Base-by-base conservation (phyloP, 2,113 vertebrate genomes). In the Blennius ocellaris region DNA sequence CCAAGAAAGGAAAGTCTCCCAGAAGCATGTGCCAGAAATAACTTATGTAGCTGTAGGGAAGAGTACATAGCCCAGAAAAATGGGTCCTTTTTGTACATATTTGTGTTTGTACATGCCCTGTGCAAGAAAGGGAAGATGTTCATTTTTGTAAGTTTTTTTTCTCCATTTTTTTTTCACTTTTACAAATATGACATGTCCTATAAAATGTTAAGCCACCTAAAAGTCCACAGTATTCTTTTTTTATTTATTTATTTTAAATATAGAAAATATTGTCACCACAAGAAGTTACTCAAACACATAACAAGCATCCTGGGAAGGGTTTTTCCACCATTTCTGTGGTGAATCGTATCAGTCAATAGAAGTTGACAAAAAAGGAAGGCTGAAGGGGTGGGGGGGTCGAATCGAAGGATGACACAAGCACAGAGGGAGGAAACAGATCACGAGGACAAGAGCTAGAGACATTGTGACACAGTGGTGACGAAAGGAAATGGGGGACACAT, bases 151-250 rank as follows among this genome's bases (percentile, higher is more conserved):
- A 53, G 7, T 50, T 76, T 60, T 82, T 81, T 15, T 51, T 44
- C 68, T 51, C 21, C 38, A 59, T 52, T 64, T 80, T 82, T 89
- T 86, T 71, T 88, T 64, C 84, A 94, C 89, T 94, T 93, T 95
- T 95, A 97, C 95, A 98, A 95, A 96, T 93, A 94, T 95, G 93
- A 97, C 94, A n/a, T 90, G 93, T 95, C 92, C 94, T 96, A 96
- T 95, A 94, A 97, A 96, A 96, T 95, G 94, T 90, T 92, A 96
- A 94, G 93, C 95, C 94, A 95, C 94, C 94, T 96, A 95, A 95
- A 94, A 95, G 95, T 97, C 94, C 95, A 98, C 96, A 96, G 95
- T 95, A 94, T 94, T 90, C 66, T 77, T 93, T 90, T 86, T 86
- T 68, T 59, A 51, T 36, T 94, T 90, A 62, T 77, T 93, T 90